Evolutionary conservation across 2,888 invertebrate genomes (phyloP).

Genomic region (Geotrupes spiniger): DNA sequence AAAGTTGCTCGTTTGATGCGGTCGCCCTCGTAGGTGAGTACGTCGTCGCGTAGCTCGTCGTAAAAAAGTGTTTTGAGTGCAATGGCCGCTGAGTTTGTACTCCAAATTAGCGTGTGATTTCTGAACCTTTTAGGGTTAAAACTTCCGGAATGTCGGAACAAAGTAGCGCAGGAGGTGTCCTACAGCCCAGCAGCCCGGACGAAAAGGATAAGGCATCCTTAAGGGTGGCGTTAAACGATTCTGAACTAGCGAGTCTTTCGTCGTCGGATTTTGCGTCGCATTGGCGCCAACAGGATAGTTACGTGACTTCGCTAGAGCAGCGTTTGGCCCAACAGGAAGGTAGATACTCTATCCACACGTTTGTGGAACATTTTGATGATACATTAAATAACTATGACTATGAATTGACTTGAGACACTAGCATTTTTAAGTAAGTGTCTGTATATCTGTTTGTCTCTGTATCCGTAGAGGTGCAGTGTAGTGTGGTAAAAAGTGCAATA

Average conservation of each 20-base stretch:
- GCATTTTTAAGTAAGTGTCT: slow-evolving; percentile 23
- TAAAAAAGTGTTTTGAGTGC: slow-evolving; percentile 19
- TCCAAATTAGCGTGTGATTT: slow-evolving; percentile 13
- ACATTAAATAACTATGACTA: slow-evolving; percentile 25
- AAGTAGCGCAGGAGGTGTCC: slow-evolving; percentile 28
- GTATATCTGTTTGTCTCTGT: slow-evolving; percentile 22
- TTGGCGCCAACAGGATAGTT: slow-evolving; percentile 75
- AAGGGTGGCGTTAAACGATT: slow-evolving; percentile 62
- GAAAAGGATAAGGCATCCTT: slow-evolving; percentile 50
- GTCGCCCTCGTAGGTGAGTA: slow-evolving; percentile 16
- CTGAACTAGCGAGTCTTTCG: slow-evolving; percentile 63
- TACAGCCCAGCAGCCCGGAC: slow-evolving; percentile 54
- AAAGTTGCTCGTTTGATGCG: slow-evolving; percentile 11
- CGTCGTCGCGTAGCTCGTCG: neutral
- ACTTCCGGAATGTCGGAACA: slow-evolving; percentile 39
- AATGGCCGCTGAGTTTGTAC: slow-evolving; percentile 19
- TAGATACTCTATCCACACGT: slow-evolving; percentile 54
- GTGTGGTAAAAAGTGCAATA: slow-evolving; percentile 29
- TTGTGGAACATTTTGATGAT: slow-evolving; percentile 35
- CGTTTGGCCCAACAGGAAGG: slow-evolving; percentile 76
- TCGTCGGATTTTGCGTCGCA: slow-evolving; percentile 65
- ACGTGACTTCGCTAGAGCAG: slow-evolving; percentile 72
- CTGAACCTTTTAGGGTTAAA: slow-evolving; percentile 12
- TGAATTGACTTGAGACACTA: slow-evolving; percentile 33
- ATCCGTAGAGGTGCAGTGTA: slow-evolving; percentile 13